Evolutionary conservation across 2,113 vertebrate species (phyloP), one percentile per base, ranked within the genome.

Genomic region (Petrocephalus microphthalmus): DNA sequence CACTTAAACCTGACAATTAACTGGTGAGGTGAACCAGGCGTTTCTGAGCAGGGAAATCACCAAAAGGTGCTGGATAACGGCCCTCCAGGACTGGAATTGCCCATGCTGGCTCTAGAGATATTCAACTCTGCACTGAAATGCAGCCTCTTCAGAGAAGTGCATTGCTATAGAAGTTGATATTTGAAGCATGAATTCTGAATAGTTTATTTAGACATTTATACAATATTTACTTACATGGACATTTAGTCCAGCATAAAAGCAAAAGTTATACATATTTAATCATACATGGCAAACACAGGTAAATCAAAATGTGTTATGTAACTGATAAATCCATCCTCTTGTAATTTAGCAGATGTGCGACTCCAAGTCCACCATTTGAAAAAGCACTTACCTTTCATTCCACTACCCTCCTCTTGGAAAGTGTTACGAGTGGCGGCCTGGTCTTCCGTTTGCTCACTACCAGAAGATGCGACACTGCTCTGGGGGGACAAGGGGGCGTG

Each of bases 381-480:
- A 33, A 87, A 91, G 87, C 86, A 89, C 91, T 90, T 88, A 98
- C 97, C 97, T 97, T 97, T 99, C 97, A 99, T 99, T 92, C 97
- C 97, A 37, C 97, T 99, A 90, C 97, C 97, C 0, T 98, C 97
- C 92, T 98, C 97, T 90, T 97, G 96, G 92, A 99, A 99, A 86
- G 97, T 97, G 94, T 99, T 99, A 82, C 97, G 97, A 42, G 92
- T 91, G 53, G 95, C 95, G 88, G 95, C 92, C 91, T 96, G 96
- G 25, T 99, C 97, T 92, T 99, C 97, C 0, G 97, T 97, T 94
- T 98, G 97, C 92, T 99, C 97, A 25, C 97, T 99, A 92, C 97
- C 97, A 3, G 97, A 99, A 37, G 97, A 99, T 29, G 97, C 97
- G 84, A 98, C 96, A 45, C 97, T 99, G 95, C 97, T 98, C 94